A percentile compares a stretch with the other conserved stretches of the same genome.
These are phyloP conservation scores for Sebastolobus alascanus DNA, from an alignment of 2,797 vertebrate species.

Conservation along the genomic window DNA sequence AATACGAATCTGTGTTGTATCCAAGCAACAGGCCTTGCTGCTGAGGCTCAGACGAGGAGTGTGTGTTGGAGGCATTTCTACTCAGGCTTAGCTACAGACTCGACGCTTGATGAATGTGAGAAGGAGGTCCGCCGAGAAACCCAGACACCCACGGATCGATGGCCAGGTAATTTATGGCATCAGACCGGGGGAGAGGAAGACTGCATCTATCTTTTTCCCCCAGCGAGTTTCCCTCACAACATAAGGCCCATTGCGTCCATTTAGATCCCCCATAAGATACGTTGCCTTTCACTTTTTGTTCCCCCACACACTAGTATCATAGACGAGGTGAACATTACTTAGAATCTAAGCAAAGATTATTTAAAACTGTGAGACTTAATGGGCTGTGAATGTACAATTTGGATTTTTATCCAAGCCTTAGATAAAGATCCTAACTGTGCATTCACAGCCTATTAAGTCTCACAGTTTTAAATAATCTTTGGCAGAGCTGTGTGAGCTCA, in stretches of 20 bases:
- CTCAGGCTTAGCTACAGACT: conserved; percentile 52
- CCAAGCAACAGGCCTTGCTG: conserved; percentile 73
- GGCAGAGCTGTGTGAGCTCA: background rate
- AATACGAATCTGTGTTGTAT: conserved; percentile 64
- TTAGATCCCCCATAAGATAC: conserved; percentile 58
- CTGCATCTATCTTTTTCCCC: conserved; percentile 74
- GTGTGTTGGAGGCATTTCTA: conserved; percentile 55
- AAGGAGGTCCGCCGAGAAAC: conserved; percentile 66
- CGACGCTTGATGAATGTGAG: conserved; percentile 76
- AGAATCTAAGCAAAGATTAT: conserved; percentile 22
- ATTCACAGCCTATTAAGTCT: conserved; percentile 20
- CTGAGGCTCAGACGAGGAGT: conserved; percentile 25
- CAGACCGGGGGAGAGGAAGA: conserved; percentile 54
- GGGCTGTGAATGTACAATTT: background rate
- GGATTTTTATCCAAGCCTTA: background rate
- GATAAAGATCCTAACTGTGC: background rate
- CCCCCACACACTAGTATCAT: background rate
- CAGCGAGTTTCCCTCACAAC: conserved; percentile 46
- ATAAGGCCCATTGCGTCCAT: conserved; percentile 56
- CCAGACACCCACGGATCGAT: conserved; percentile 82
- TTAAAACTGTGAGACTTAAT: conserved; percentile 22
- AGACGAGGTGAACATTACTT: conserved; percentile 20
- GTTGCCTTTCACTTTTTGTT: conserved; percentile 26
- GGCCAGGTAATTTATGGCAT: conserved; percentile 82
- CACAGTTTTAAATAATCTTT: conserved; percentile 26